These are phyloP conservation scores for Cybosia mesomella DNA, from an alignment of 2,888 invertebrate genomes.

Conservation along the genomic window DNA sequence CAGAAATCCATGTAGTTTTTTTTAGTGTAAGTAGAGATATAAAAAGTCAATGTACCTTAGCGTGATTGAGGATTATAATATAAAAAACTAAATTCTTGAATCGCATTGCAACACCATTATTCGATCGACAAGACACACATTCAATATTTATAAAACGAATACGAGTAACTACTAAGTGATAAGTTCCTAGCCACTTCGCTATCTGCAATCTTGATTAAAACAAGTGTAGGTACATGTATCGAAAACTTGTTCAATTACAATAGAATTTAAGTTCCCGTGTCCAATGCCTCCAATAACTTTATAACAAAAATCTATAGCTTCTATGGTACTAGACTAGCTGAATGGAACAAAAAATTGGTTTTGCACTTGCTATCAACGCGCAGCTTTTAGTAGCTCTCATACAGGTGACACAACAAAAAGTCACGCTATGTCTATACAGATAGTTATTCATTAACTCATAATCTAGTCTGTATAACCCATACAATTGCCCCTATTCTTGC, in stretches of 20 bases:
- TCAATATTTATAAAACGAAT: background rate
- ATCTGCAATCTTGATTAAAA: slow-evolving; percentile 32
- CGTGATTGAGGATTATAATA: slow-evolving; percentile 24
- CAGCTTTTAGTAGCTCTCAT: too few relatives aligned
- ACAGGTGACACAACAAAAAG: too few relatives aligned
- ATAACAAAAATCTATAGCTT: too few relatives aligned
- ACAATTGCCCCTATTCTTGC: too few relatives aligned
- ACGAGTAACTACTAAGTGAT: background rate
- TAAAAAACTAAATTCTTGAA: slow-evolving; percentile 21
- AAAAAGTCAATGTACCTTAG: slow-evolving; percentile 18
- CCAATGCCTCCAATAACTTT: background rate
- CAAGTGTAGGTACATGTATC: background rate
- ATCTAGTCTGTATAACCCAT: too few relatives aligned
- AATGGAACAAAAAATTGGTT: too few relatives aligned
- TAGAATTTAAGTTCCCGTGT: slow-evolving; percentile 7
- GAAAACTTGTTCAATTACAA: slow-evolving; percentile 12
- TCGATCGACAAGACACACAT: background rate
- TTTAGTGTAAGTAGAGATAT: background rate
- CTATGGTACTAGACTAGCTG: too few relatives aligned
- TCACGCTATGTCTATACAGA: too few relatives aligned
- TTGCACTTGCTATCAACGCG: too few relatives aligned
- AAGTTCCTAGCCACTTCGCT: background rate
- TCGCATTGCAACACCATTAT: slow-evolving; percentile 32
- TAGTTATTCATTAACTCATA: too few relatives aligned
- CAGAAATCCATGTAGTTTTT: too few relatives aligned